These are phyloP conservation scores for Deroplatys truncata DNA, from an alignment of 2,888 invertebrate genomes.

Conservation along the genomic window DNA sequence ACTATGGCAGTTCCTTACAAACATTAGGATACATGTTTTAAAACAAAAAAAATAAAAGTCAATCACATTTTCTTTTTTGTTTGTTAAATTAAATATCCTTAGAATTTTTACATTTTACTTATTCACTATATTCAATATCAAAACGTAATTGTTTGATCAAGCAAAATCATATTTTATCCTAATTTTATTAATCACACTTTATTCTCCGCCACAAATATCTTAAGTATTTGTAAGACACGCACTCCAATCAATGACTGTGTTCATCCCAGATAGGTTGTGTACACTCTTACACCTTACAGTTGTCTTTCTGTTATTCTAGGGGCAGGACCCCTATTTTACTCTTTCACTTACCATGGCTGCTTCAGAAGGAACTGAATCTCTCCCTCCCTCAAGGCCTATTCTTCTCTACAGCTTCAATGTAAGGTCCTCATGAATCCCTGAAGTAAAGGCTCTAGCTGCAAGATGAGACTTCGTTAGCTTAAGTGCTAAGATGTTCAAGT, in stretches of 20 bases:
- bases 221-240: not conserved
- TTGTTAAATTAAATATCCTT: too few species aligned
- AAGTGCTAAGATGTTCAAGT: not conserved
- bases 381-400: not conserved
- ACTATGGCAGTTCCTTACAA: too few species aligned
- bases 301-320: not conserved
- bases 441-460: not conserved
- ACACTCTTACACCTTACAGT: not conserved
- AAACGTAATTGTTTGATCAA: too few species aligned
- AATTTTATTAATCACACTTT: too few species aligned
- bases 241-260: not conserved
- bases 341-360: not conserved
- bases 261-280: not conserved
- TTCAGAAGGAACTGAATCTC: not conserved
- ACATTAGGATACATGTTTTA: too few species aligned
- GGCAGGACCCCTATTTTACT: not conserved
- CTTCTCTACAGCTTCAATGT: not conserved
- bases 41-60: too few species aligned
- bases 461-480: not conserved
- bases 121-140: too few species aligned
- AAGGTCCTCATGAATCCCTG: not conserved
- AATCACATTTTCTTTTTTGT: too few species aligned
- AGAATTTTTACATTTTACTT: too few species aligned
- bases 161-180: too few species aligned
- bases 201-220: too few species aligned